Conservation (phyloP, 2,113 vertebrate species). For the Nesoenas mayeri region DNA sequence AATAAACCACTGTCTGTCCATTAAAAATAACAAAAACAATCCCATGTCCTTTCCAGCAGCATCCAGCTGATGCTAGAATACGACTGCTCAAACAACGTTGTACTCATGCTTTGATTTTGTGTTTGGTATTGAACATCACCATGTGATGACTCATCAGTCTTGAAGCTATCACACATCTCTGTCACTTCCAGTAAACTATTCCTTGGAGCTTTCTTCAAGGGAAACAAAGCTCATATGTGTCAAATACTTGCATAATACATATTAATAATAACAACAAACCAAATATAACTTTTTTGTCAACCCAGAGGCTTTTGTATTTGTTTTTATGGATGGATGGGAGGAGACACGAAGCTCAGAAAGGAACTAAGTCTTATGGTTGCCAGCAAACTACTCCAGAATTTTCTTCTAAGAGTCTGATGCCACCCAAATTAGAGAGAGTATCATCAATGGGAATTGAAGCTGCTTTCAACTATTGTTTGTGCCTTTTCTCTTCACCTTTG, state of each 20-base stretch:
- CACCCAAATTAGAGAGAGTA: neutral
- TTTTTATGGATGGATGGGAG: neutral
- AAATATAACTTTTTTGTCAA: neutral
- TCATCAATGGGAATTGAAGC: neutral
- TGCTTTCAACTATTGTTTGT: neutral
- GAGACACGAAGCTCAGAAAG: neutral
- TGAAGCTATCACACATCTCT: neutral
- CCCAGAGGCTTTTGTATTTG: neutral
- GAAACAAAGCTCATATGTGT: neutral
- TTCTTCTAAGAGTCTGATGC: neutral
- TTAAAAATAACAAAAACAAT: neutral
- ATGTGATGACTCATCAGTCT: neutral
- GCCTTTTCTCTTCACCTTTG: conserved; percentile 11
- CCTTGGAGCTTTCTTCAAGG: neutral
- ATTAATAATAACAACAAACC: neutral
- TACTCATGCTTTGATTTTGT: neutral
- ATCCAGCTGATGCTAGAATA: neutral
- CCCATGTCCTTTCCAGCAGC: neutral
- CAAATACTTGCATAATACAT: neutral
- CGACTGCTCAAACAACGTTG: neutral
- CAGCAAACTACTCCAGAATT: neutral
- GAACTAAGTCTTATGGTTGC: neutral
- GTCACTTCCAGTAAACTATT: neutral
- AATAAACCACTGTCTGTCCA: neutral
- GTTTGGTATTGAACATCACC: neutral